These are phyloP conservation scores for Diaphora mendica DNA, from an alignment of 2,888 invertebrate genomes.

Conservation along the genomic window DNA sequence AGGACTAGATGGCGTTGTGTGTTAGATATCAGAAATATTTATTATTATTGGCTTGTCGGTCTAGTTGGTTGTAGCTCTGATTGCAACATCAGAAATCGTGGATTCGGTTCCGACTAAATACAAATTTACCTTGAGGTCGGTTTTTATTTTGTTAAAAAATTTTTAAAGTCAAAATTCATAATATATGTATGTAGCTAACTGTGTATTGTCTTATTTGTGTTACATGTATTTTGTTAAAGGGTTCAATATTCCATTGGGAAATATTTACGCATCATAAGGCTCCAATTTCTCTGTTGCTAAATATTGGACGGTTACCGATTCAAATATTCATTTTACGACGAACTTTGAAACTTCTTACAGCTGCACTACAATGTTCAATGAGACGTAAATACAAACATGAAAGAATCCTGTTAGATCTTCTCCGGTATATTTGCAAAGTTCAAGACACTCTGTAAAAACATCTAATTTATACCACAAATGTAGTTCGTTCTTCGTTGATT, in stretches of 20 bases:
- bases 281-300: no score
- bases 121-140: no score
- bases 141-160: no score
- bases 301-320: no score
- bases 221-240: neutral
- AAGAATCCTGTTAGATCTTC: neutral
- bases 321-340: neutral
- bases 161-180: no score
- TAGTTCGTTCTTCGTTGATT: neutral
- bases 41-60: no score
- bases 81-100: no score
- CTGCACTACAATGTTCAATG: neutral
- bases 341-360: neutral
- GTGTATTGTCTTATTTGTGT: neutral
- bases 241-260: neutral
- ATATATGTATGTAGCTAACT: neutral
- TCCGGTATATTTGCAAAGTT: neutral
- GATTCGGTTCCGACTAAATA: no score
- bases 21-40: no score
- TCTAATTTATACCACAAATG: conserved; percentile 4
- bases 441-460: neutral
- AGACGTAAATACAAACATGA: neutral
- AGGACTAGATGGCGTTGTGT: no score
- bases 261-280: no score
- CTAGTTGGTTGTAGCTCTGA: no score